phyloP scores from a whole-genome alignment of 2,888 invertebrate species.

The Dromius quadrimaculatus region DNA sequence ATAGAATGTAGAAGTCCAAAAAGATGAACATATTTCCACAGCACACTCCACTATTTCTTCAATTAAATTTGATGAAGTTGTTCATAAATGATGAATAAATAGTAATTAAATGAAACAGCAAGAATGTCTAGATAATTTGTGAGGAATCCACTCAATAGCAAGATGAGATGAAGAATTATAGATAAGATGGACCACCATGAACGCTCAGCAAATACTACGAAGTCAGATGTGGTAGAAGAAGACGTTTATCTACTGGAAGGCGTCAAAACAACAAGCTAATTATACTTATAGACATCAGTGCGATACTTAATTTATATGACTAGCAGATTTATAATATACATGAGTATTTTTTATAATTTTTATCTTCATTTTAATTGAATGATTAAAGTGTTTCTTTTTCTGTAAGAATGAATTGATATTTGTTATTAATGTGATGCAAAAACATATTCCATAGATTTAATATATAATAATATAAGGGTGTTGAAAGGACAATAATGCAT shows the following conservation, averaged over 20 bases:
- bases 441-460: no score
- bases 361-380: no score
- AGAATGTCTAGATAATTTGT: slow-evolving; percentile 18
- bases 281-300: slow-evolving; percentile 1
- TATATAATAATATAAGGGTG: no score
- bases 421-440: slow-evolving; percentile 13
- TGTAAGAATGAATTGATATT: slow-evolving; percentile 2
- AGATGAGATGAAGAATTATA: slow-evolving; percentile 19
- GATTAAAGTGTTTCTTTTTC: no score
- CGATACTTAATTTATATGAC: no score
- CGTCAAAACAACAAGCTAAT: slow-evolving; percentile 2
- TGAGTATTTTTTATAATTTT: no score
- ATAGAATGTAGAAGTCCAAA: no score
- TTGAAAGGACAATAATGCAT: no score
- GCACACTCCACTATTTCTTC: no score
- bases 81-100: slow-evolving; percentile 28
- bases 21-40: no score
- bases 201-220: slow-evolving; percentile 4
- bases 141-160: slow-evolving; percentile 30
- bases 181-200: slow-evolving; percentile 47
- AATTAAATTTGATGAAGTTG: no score
- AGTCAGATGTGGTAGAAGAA: slow-evolving; percentile 2
- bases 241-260: slow-evolving; percentile 1
- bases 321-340: no score
- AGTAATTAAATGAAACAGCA: slow-evolving; percentile 36